phyloP scores from a whole-genome alignment of 2,888 invertebrate genomes.

The Phasia obesa region DNA sequence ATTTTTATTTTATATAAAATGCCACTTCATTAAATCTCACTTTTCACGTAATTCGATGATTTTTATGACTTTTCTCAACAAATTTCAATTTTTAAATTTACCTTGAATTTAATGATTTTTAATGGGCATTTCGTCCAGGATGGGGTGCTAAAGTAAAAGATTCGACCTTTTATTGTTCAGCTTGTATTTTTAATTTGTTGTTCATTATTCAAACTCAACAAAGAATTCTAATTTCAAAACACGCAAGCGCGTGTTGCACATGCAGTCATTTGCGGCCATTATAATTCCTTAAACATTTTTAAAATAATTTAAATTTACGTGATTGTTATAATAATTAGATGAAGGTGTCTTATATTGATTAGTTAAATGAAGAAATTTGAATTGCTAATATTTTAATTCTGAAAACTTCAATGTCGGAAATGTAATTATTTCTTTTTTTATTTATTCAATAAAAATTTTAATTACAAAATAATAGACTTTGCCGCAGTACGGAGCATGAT shows the following conservation, averaged over 20 bases:
- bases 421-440: too few relatives aligned
- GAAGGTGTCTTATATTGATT: neutral
- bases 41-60: constrained; percentile 1
- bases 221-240: constrained; percentile 20
- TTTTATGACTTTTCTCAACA: constrained; percentile 17
- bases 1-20: too few relatives aligned
- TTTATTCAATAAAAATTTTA: too few relatives aligned
- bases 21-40: constrained; percentile 38
- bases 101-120: constrained; percentile 31
- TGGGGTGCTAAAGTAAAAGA: neutral
- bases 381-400: neutral
- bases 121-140: constrained; percentile 15
- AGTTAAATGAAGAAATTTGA: neutral
- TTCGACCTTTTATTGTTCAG: constrained; percentile 34
- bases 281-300: constrained; percentile 11
- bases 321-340: constrained; percentile 36
- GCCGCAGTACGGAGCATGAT: too few relatives aligned
- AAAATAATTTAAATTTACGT: constrained; percentile 26
- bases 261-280: constrained; percentile 12
- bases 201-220: neutral
- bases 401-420: too few relatives aligned
- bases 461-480: too few relatives aligned
- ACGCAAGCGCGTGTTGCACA: constrained; percentile 28
- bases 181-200: neutral
- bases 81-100: constrained; percentile 4